These are phyloP conservation scores for Aporophyla nigra DNA, from an alignment of 2,888 invertebrate genomes.

Conservation along the genomic window DNA sequence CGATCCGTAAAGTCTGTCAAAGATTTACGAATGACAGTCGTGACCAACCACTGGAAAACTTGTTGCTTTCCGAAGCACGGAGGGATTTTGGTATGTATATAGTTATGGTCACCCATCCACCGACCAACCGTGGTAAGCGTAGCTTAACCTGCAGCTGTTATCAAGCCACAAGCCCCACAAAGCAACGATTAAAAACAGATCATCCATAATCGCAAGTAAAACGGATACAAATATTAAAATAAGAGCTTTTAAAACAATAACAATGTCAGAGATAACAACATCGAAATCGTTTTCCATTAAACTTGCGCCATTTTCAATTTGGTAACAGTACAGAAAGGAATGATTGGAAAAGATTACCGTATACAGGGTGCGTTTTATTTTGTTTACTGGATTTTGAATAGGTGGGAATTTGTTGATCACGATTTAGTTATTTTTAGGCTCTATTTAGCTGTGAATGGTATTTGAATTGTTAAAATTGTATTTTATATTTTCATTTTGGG, in stretches of 20 bases:
- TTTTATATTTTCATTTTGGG: not conserved
- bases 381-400: constrained; percentile 26
- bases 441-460: not conserved
- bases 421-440: constrained; percentile 2
- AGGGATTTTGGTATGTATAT: no score
- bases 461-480: not conserved
- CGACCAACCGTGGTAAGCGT: no score
- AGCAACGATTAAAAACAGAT: not conserved
- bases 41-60: no score
- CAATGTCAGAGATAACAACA: constrained; percentile 51
- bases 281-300: constrained; percentile 68
- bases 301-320: constrained; percentile 74
- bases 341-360: constrained; percentile 70
- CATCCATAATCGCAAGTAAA: constrained; percentile 6
- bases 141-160: no score
- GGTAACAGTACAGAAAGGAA: constrained; percentile 68
- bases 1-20: no score
- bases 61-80: no score
- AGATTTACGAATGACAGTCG: no score
- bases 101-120: no score
- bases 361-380: constrained; percentile 63
- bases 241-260: constrained; percentile 49
- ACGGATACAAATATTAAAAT: constrained; percentile 23
- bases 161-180: no score
- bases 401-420: not conserved